Evolutionary conservation across 2,113 vertebrate species (phyloP).

Genomic region (Prunella himalayana): DNA sequence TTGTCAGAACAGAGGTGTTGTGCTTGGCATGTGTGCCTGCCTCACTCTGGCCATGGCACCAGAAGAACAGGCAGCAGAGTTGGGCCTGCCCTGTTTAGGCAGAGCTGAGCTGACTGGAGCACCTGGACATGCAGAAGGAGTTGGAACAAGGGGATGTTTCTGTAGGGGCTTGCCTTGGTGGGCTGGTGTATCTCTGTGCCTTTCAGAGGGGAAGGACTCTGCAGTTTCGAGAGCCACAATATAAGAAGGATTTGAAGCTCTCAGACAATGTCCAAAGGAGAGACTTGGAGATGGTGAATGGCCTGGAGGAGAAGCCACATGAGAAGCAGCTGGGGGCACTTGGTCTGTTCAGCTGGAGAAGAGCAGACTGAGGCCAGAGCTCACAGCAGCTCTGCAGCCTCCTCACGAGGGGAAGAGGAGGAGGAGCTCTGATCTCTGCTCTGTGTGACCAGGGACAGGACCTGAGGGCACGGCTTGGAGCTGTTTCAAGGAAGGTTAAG

Average conservation of each 20-base stretch:
- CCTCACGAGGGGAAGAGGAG: background rate
- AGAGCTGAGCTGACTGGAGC: background rate
- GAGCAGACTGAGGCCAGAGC: background rate
- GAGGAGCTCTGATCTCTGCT: background rate
- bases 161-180: background rate
- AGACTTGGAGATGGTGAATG: background rate
- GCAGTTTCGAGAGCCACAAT: background rate
- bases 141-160: background rate
- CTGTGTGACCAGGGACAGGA: background rate
- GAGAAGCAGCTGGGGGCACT: background rate
- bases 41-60: background rate
- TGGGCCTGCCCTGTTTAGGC: background rate
- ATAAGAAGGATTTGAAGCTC: background rate
- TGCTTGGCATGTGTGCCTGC: fast-evolving
- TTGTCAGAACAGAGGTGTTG: background rate
- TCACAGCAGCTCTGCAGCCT: background rate
- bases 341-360: background rate
- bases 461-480: fast-evolving
- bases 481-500: background rate
- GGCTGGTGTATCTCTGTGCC: background rate
- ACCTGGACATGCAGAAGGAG: background rate
- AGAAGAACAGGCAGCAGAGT: background rate
- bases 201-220: background rate
- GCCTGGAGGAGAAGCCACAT: fast-evolving
- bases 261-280: background rate